Percentiles rank a stretch among this genome's conserved stretches.
These are phyloP conservation scores for Brachypodius melanocephalos DNA, from an alignment of 2,113 vertebrate species.

Conservation along the genomic window DNA sequence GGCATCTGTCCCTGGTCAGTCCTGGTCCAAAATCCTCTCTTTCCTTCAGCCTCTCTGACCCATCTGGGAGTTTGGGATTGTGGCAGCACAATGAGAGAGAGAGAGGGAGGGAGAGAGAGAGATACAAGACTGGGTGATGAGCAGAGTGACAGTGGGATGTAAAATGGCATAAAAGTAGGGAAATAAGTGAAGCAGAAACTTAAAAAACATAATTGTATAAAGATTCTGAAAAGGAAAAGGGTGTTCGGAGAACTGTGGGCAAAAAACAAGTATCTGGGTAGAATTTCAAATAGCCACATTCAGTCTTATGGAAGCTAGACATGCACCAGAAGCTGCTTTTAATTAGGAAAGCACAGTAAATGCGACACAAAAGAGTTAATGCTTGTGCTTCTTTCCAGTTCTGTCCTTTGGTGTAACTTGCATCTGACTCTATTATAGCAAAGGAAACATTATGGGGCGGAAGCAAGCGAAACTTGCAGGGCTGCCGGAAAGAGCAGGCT, in stretches of 20 bases:
- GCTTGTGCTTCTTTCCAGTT: not conserved
- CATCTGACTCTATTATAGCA: constrained; percentile 13
- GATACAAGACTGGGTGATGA: accelerated
- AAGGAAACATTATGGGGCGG: constrained; percentile 23
- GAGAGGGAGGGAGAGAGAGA: not conserved
- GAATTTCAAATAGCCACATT: not conserved
- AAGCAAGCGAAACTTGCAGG: not conserved
- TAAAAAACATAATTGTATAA: not conserved
- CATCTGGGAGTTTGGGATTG: not conserved
- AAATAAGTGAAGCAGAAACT: not conserved
- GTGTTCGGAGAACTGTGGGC: not conserved
- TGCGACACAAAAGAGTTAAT: not conserved
- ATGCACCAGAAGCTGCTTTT: not conserved
- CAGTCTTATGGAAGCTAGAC: not conserved
- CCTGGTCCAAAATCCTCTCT: not conserved
- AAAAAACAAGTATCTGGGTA: not conserved
- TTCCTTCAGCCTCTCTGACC: not conserved
- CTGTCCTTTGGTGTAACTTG: not conserved
- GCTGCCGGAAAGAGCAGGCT: not conserved
- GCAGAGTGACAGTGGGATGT: not conserved
- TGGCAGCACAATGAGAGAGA: accelerated
- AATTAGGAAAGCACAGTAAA: not conserved
- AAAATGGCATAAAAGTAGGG: not conserved
- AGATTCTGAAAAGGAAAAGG: not conserved
- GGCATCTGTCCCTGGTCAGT: not conserved